phyloP scores from a whole-genome alignment of 2,113 vertebrate genomes.

The Spizaetus ornatus region DNA sequence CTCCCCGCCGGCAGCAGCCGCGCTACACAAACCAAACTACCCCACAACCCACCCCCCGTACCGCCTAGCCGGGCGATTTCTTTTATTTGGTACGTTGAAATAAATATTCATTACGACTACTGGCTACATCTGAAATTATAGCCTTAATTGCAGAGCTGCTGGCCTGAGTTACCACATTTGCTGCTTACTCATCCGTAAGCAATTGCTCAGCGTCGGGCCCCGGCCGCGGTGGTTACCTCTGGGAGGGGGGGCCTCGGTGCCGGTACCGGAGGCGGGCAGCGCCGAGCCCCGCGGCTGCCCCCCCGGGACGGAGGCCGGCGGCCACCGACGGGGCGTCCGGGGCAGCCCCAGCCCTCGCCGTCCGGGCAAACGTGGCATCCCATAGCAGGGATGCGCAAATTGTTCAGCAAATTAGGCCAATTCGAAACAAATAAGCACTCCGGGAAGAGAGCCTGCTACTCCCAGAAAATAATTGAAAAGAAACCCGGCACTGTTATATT shows the following conservation, averaged over 20 bases:
- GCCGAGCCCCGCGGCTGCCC: background rate
- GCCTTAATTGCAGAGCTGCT: constrained; percentile 30
- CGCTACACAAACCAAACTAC: accelerated
- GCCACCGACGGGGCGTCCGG: background rate
- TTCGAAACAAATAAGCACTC: constrained; percentile 1
- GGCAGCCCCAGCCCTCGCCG: background rate
- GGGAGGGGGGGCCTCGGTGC: too few species aligned
- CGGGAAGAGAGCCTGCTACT: constrained; percentile 1
- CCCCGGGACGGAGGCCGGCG: background rate
- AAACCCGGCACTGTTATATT: background rate
- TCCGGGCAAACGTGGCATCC: background rate
- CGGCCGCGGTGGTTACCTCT: background rate
- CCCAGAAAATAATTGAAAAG: constrained; percentile 22
- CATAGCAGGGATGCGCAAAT: background rate
- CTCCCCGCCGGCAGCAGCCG: too few species aligned
- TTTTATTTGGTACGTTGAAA: background rate
- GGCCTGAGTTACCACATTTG: background rate
- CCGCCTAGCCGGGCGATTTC: background rate
- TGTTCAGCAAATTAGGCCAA: background rate
- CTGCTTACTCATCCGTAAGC: constrained; percentile 10
- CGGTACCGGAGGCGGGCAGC: background rate
- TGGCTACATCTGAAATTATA: constrained; percentile 42
- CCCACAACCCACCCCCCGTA: accelerated
- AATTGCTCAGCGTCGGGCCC: background rate
- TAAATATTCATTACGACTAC: constrained; percentile 39